Evolutionary conservation across 2,797 vertebrate genomes (phyloP).

Genomic region (Microctenopoma steveboyesi): DNA sequence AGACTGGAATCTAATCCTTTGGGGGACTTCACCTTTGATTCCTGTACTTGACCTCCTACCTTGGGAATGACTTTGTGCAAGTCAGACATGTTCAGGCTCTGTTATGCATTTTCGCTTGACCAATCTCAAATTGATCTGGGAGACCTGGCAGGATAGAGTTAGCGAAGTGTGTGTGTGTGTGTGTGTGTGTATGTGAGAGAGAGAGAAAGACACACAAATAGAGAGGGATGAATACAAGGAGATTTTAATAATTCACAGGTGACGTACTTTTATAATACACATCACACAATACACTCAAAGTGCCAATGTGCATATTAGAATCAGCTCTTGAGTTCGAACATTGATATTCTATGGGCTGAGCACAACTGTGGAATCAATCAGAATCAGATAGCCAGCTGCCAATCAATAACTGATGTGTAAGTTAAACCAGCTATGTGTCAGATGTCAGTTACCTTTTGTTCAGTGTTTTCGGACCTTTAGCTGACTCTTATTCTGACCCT

Average conservation of each 20-base stretch:
- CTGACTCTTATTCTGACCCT: conserved; percentile 26
- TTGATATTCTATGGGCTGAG: neutral
- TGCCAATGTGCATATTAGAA: neutral
- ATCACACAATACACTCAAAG: neutral
- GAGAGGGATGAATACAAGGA: neutral
- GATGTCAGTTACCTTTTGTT: conserved; percentile 67
- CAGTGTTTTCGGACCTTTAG: conserved; percentile 20
- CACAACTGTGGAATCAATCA: conserved; percentile 2
- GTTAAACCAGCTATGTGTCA: conserved; percentile 48
- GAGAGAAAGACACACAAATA: neutral
- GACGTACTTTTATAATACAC: conserved; percentile 2
- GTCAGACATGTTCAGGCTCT: conserved; percentile 72
- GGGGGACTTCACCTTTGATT: conserved; percentile 79
- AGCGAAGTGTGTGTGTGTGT: neutral
- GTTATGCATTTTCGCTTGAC: conserved; percentile 69
- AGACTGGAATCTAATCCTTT: conserved; percentile 70
- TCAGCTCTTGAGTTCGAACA: conserved; percentile 11
- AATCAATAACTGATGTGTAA: conserved; percentile 32
- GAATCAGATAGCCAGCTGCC: conserved; percentile 15
- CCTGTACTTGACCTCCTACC: conserved; percentile 83
- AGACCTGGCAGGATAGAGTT: conserved; percentile 10
- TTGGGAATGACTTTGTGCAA: conserved; percentile 72
- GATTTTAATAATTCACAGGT: conserved; percentile 35
- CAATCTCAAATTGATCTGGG: conserved; percentile 45
- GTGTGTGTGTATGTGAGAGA: neutral